Evolutionary conservation across 2,113 vertebrate species (phyloP), one percentile per base, ranked within the genome.

Genomic region (Ivindomyrus marchei): DNA sequence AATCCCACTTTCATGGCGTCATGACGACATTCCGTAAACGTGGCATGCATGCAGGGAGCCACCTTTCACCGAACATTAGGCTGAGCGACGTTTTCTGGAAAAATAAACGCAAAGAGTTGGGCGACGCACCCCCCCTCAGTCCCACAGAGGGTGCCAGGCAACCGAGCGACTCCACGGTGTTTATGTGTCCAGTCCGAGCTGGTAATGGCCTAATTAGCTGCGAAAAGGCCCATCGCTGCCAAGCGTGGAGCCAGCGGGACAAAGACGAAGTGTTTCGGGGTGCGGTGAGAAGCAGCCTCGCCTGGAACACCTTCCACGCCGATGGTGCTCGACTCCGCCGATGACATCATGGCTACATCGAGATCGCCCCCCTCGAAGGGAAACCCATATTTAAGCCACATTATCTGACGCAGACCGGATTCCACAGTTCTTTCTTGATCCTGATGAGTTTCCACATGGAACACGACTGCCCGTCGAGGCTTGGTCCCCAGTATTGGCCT

Each of bases 151-250:
- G 31, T 62, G 27, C 53, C 39, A 27, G 7, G 47, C 11, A 50
- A 31, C 49, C 0, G 4, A 53, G 47, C 4, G 11, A 6, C 24
- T n/a, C 46, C n/a, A 19, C 49, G 24, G 21, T 53, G 31, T 58
- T 56, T 39, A 42, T 88, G 50, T 42, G 53, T 58, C 27, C 6
- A 42, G 50, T 62, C 10, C 53, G 27, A 88, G 15, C 27, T 52
- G 21, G 85, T 87, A 58, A 58, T 24, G 36, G 87, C 31, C 15
- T 88, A 88, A 88, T 88, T 88, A 58, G 13, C 50, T 53, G 52
- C 19, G 87, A 88, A 88, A 88, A 45, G 24, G 27, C 8, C 24
- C 21, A 8, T 58, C 53, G 53, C 36, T 31, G 46, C 52, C 52
- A 88, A 58, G 45, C 3, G 21, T 21, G 19, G 36, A 39, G 15